A percentile compares a stretch with the other conserved stretches of the same genome.
These are phyloP conservation scores for Hedya salicella DNA, from an alignment of 2,888 invertebrate genomes.

Conservation along the genomic window DNA sequence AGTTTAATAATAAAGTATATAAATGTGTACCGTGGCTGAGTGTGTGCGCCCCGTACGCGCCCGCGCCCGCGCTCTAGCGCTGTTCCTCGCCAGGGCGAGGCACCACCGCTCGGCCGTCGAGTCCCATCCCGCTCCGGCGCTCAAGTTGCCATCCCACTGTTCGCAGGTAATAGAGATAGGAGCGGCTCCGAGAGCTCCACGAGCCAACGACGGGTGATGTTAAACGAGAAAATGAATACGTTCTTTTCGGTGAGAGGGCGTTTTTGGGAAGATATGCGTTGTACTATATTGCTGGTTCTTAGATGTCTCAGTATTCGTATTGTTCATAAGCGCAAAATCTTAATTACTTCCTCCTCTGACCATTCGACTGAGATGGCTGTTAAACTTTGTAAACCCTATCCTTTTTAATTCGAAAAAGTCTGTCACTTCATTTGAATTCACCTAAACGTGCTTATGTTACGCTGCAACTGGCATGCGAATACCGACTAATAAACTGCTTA, in stretches of 20 bases:
- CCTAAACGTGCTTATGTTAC: slow-evolving; percentile 29
- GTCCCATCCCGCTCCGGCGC: slow-evolving; percentile 49
- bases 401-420: slow-evolving; percentile 41
- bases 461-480: neutral
- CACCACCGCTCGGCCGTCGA: slow-evolving; percentile 50
- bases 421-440: slow-evolving; percentile 35
- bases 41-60: slow-evolving; percentile 60
- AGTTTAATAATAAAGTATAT: slow-evolving; percentile 6
- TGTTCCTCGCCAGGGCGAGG: slow-evolving; percentile 54
- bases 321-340: slow-evolving; percentile 61
- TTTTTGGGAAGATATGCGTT: slow-evolving; percentile 70
- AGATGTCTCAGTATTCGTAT: slow-evolving; percentile 74
- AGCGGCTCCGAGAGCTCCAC: slow-evolving; percentile 86
- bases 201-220: slow-evolving; percentile 93
- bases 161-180: slow-evolving; percentile 87
- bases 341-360: slow-evolving; percentile 70
- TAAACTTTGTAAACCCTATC: slow-evolving; percentile 52
- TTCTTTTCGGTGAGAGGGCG: slow-evolving; percentile 93
- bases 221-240: slow-evolving; percentile 97
- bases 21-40: slow-evolving; percentile 47
- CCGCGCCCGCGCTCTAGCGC: slow-evolving; percentile 60
- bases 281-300: slow-evolving; percentile 75
- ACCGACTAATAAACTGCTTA: neutral
- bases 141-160: slow-evolving; percentile 79
- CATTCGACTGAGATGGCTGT: slow-evolving; percentile 75